Evolutionary conservation across 2,797 vertebrate species (phyloP), one percentile per base, ranked within the genome.

Genomic region (Micrastur ruficollis): DNA sequence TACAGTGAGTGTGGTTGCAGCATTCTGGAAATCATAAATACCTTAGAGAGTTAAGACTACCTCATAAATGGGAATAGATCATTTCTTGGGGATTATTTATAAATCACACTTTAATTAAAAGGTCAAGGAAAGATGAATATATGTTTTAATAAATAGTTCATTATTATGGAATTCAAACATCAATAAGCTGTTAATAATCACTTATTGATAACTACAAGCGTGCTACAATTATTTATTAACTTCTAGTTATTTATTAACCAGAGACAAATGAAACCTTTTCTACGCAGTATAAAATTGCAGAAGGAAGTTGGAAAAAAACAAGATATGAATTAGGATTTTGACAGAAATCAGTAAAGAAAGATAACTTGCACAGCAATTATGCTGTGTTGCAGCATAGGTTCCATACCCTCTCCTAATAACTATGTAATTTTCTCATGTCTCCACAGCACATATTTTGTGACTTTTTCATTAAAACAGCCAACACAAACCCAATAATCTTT

Each of bases 381-480:
- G 1, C 27, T 84, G 74, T 53, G 36, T 46, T 90, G 26, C 71
- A 61, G 82, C 94, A 55, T 26, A 67, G 15, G 40, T 73, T 85
- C 78, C 38, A 59, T 84, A 82, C 38, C 17, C 46, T 80, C 49
- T 79, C 80, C 38, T 87, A 92, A 82, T 46, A 94, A 67, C 89
- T 74, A 19, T 23, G 31, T 10, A 58, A 91, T 90, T 95, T 90
- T 94, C 70, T 86, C 42, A 19, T 59, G 70, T 86, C 73, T 95
- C 71, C 56, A 78, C 0, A 5, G 86, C 74, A 90, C 56, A 20
- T 78, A 95, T 66, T 90, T 95, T 89, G 86, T 92, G 78, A 85
- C 12, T 81, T 92, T 97, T 96, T 97, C 59, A 89, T 96, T 95
- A n/a, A 93, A 93, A 94, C 86, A 81, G 4, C 38, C 73, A 94